Percentiles rank a stretch among this genome's conserved stretches.
phyloP scores from a whole-genome alignment of 2,797 vertebrate species.

The Brachymystax lenok region DNA sequence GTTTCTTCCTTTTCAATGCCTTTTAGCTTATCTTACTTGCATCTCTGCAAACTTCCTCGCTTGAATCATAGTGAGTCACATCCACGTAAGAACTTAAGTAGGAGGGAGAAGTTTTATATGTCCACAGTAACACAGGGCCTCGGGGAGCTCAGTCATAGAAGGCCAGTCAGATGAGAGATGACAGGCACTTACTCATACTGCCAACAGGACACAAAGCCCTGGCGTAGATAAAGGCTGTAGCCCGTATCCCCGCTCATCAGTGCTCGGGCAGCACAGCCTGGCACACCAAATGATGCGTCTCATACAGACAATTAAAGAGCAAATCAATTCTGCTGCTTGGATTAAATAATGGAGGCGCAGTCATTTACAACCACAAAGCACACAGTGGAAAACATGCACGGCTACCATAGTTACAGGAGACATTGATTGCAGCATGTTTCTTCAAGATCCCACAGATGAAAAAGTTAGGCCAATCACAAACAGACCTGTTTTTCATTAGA shows the following conservation, averaged over 20 bases:
- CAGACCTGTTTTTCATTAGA: slow-evolving; percentile 55
- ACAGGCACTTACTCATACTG: slow-evolving; percentile 44
- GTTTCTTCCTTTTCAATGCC: neutral
- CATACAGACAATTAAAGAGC: slow-evolving; percentile 72
- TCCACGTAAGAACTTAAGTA: slow-evolving; percentile 1
- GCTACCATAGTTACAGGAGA: slow-evolving; percentile 9
- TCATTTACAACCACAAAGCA: slow-evolving; percentile 51
- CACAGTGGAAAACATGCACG: slow-evolving; percentile 44
- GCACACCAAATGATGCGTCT: slow-evolving; percentile 62
- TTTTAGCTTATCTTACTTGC: neutral
- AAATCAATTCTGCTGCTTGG: slow-evolving; percentile 62
- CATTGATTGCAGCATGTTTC: slow-evolving; percentile 38
- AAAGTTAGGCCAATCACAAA: slow-evolving; percentile 35
- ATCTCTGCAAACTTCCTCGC: neutral
- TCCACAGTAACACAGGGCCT: slow-evolving; percentile 21
- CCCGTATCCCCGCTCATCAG: slow-evolving; percentile 34
- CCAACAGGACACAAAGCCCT: slow-evolving; percentile 59
- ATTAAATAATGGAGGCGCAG: slow-evolving; percentile 63
- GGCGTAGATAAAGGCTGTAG: slow-evolving; percentile 45
- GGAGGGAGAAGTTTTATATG: slow-evolving; percentile 35
- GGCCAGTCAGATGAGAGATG: slow-evolving; percentile 48
- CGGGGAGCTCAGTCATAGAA: slow-evolving; percentile 29
- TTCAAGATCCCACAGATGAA: slow-evolving; percentile 18
- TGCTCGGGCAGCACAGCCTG: slow-evolving; percentile 46
- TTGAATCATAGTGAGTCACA: neutral